These are phyloP conservation scores for Pseudochromis fuscus DNA, from an alignment of 2,797 vertebrate genomes.

Conservation along the genomic window DNA sequence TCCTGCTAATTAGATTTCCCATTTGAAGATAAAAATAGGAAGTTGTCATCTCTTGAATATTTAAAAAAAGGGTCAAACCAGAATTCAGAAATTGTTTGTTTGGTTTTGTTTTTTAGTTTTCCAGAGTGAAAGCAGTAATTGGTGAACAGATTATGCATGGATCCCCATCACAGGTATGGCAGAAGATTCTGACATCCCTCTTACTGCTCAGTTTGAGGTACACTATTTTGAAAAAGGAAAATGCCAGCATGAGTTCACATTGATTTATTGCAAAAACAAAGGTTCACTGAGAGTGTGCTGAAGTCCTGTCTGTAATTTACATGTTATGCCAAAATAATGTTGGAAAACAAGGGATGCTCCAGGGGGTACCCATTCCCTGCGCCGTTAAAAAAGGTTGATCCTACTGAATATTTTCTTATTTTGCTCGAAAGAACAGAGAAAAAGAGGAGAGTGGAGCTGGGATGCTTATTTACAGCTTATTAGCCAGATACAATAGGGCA, in stretches of 20 bases:
- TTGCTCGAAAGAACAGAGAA: conserved; percentile 53
- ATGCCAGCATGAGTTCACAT: conserved; percentile 39
- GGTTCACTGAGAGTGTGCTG: conserved; percentile 56
- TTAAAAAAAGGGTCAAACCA: neutral
- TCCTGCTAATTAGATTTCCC: too few relatives aligned
- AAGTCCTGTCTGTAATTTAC: conserved; percentile 51
- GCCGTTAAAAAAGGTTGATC: conserved; percentile 62
- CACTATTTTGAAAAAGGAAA: conserved; percentile 38
- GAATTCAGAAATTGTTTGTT: neutral
- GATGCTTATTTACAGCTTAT: conserved; percentile 85
- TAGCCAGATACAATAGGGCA: conserved; percentile 78
- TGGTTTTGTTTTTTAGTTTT: neutral
- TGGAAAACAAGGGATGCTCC: conserved; percentile 50
- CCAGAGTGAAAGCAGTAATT: conserved; percentile 4
- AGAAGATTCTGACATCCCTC: neutral
- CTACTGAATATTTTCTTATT: conserved; percentile 78
- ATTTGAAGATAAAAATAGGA: too few relatives aligned
- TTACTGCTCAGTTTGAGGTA: conserved; percentile 1
- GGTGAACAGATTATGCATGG: conserved; percentile 11
- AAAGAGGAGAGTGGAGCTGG: conserved; percentile 47
- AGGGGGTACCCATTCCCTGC: conserved; percentile 43
- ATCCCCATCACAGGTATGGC: neutral
- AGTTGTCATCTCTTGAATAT: too few relatives aligned
- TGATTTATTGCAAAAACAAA: conserved; percentile 49
- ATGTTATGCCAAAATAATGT: conserved; percentile 48